Base-by-base conservation (phyloP, 2,797 vertebrate genomes). In the Percopsis omiscomaycus region DNA sequence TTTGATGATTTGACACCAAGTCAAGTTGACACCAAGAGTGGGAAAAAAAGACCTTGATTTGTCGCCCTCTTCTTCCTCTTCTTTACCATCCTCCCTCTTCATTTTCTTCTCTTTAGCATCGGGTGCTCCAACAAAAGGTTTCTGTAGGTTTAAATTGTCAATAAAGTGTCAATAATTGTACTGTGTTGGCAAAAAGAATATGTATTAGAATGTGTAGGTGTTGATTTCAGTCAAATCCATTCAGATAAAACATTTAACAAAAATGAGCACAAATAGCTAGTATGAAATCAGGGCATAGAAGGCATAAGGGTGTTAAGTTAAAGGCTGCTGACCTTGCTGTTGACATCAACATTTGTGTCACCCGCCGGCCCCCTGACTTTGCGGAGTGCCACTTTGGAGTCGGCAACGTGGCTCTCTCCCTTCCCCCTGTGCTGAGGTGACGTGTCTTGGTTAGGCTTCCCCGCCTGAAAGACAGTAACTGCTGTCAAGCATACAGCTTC, bases 41-140 rank as follows among this genome's bases (percentile, higher is more conserved):
- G 27, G 15, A 58, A 15, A 50, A 50, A 32, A 88, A 79, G 46
- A 93, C 92, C 92, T 89, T 73, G 61, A 58, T 71, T 87, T 81
- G 69, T 88, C 77, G 27, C 60, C 59, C 53, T 69, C 79, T 56
- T 83, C 83, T 30, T 87, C 84, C 29, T 81, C 82, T 80, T 59
- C 72, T 30, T 85, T 69, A 13, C 51, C 78, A 65, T 82, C 55
- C 30, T 69, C 74, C 48, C 71, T 82, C 71, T 75, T 69, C 59
- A 57, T 74, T 37, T 80, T 70, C 1, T 32, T 51, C 37, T 77
- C 79, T 44, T 80, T 86, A 67, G 48, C 68, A 6, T 68, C 30
- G 46, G 74, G 47, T 32, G 66, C 66, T 22, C 82, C 77, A 28
- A 55, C 55, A 2, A 77, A 75, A 0, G 57, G 74, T 69, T 87